Evolutionary conservation across 1,140 invertebrate genomes (phyloP).

Genomic region (Eufriesea mexicana): DNA sequence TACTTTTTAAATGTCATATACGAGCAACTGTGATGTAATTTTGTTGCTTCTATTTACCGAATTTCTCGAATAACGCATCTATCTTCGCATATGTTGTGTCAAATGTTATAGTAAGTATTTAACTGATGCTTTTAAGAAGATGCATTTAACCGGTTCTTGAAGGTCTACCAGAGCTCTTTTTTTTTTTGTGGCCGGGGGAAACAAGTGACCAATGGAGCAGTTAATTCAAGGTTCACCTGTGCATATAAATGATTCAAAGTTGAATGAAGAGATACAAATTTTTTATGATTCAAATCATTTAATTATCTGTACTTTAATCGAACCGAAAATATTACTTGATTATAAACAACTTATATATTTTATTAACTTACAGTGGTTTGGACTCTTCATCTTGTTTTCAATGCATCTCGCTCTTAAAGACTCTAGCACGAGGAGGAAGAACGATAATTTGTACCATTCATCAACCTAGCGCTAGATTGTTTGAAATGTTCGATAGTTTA

Average conservation of each 20-base stretch:
- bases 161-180: neutral
- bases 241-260: neutral
- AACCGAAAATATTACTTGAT: neutral
- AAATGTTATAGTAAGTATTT: neutral
- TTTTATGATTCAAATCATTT: too few species aligned
- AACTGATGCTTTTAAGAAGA: neutral
- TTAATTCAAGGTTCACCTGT: slow-evolving; percentile 1
- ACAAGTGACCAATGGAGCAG: neutral
- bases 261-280: neutral
- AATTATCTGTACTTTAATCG: neutral
- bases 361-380: slow-evolving; percentile 87
- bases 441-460: slow-evolving; percentile 99
- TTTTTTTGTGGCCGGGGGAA: neutral
- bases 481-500: slow-evolving; percentile 98
- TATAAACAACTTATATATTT: neutral
- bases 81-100: neutral
- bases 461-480: slow-evolving; percentile 96
- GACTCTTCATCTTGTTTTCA: slow-evolving; percentile 97
- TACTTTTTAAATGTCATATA: neutral
- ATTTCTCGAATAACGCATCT: neutral
- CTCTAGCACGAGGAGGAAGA: slow-evolving; percentile 93
- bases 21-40: neutral
- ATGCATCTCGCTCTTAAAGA: slow-evolving; percentile 93
- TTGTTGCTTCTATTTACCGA: neutral
- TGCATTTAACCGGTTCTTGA: slow-evolving; percentile 13